These are phyloP conservation scores for Erythrolamprus reginae DNA, from an alignment of 2,113 vertebrate species.

Conservation along the genomic window DNA sequence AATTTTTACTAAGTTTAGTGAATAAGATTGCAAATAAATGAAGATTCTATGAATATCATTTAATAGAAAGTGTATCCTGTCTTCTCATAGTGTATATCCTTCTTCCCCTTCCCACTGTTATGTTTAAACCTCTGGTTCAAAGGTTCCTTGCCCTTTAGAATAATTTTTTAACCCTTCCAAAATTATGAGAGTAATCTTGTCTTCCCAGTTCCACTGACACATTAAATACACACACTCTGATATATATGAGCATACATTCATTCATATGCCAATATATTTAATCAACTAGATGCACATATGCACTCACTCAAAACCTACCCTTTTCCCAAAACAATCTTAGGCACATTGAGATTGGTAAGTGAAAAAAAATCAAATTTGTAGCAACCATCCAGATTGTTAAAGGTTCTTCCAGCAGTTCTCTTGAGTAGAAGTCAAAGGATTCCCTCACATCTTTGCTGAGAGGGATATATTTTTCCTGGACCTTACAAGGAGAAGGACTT, in stretches of 20 bases:
- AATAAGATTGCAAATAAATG: neutral
- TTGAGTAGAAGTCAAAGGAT: neutral
- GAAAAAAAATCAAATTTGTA: neutral
- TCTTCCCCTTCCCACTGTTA: neutral
- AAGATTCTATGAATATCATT: neutral
- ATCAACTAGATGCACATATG: neutral
- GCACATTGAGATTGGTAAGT: neutral
- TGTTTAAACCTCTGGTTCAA: neutral
- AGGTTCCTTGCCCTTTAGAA: too few relatives aligned
- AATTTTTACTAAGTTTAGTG: neutral
- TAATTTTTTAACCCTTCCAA: neutral
- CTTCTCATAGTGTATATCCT: too few relatives aligned
- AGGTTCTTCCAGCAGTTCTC: neutral
- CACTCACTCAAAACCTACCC: neutral
- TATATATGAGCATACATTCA: neutral
- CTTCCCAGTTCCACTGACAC: neutral
- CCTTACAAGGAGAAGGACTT: neutral
- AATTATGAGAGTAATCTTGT: neutral
- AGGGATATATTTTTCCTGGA: neutral
- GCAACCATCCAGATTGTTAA: neutral
- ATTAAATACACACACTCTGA: neutral
- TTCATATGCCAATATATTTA: neutral
- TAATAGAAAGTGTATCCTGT: neutral
- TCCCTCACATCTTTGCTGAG: neutral
- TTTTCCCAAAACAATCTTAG: neutral